Conservation (phyloP, 2,113 vertebrate genomes). For the Nibea albiflora region DNA sequence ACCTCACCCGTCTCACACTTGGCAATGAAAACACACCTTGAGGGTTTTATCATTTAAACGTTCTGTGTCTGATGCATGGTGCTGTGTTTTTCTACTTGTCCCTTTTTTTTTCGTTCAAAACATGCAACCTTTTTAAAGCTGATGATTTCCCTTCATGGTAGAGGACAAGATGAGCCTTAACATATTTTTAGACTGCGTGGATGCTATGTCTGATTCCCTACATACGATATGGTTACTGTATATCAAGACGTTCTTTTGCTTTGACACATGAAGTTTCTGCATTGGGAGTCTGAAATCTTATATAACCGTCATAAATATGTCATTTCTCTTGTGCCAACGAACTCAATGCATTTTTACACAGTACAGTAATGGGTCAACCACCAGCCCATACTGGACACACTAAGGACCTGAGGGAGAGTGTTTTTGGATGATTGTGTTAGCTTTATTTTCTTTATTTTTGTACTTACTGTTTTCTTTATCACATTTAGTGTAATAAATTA, state of each 20-base stretch:
- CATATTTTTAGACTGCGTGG: slow-evolving; percentile 16
- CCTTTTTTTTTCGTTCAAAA: slow-evolving; percentile 3
- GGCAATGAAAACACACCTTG: slow-evolving; percentile 9
- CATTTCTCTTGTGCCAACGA: slow-evolving; percentile 57
- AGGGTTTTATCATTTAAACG: slow-evolving; percentile 10
- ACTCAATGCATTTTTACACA: slow-evolving; percentile 28
- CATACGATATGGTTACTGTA: slow-evolving; percentile 49
- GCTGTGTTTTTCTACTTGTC: slow-evolving; percentile 56
- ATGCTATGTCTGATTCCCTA: slow-evolving; percentile 7
- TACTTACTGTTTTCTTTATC: slow-evolving; percentile 37
- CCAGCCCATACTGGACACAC: slow-evolving; percentile 6
- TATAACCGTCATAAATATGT: neutral
- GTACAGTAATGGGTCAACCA: slow-evolving; percentile 1
- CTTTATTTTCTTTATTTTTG: slow-evolving; percentile 59
- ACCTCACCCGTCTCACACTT: slow-evolving; percentile 35
- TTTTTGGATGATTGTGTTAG: slow-evolving; percentile 33
- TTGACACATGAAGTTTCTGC: slow-evolving; percentile 23
- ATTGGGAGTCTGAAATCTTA: slow-evolving; percentile 13
- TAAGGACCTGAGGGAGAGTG: slow-evolving; percentile 23
- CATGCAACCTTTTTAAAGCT: slow-evolving; percentile 20
- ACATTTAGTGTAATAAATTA: slow-evolving; percentile 73
- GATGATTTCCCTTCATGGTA: neutral
- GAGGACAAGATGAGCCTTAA: slow-evolving; percentile 32
- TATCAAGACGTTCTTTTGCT: slow-evolving; percentile 20
- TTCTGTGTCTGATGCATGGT: slow-evolving; percentile 32